Percentiles rank a stretch among this genome's conserved stretches.
phyloP scores from a whole-genome alignment of 2,888 invertebrate genomes.

The Buathra laborator region DNA sequence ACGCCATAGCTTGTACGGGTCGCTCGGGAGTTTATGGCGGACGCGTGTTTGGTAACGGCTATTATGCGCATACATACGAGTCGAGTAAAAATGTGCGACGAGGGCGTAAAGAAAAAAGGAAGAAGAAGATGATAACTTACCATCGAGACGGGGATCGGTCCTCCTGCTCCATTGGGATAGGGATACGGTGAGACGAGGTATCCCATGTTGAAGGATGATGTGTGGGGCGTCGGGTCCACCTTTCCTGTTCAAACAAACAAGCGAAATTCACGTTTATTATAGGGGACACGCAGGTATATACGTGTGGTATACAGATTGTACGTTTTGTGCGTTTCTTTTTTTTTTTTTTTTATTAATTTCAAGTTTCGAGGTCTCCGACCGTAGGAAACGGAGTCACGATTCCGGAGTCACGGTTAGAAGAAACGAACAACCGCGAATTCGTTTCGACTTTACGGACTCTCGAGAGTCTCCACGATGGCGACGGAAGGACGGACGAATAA shows the following conservation, averaged over 20 bases:
- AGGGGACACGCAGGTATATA: slow-evolving; percentile 45
- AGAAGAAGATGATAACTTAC: slow-evolving; percentile 87
- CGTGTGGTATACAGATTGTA: slow-evolving; percentile 31
- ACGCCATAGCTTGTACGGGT: neutral
- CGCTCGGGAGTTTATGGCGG: neutral
- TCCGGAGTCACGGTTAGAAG: neutral
- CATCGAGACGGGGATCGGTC: slow-evolving; percentile 95
- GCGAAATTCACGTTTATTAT: slow-evolving; percentile 70
- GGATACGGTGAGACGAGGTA: slow-evolving; percentile 96
- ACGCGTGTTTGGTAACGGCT: neutral
- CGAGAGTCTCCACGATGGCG: slow-evolving; percentile 6
- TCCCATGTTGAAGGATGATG: slow-evolving; percentile 95
- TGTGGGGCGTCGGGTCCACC: slow-evolving; percentile 92
- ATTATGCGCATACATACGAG: slow-evolving; percentile 1
- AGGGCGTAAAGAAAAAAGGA: slow-evolving; percentile 10
- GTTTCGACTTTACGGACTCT: slow-evolving; percentile 44
- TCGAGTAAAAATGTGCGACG: slow-evolving; percentile 20
- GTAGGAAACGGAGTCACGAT: slow-evolving; percentile 51
- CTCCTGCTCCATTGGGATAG: slow-evolving; percentile 95
- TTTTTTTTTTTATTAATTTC: slow-evolving; percentile 57
- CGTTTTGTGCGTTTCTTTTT: slow-evolving; percentile 22
- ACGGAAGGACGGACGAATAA: slow-evolving; percentile 35
- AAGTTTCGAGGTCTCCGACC: slow-evolving; percentile 60
- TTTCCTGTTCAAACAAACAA: slow-evolving; percentile 88
- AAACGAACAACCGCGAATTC: slow-evolving; percentile 45